Conservation (phyloP, 37 sponge, comb jelly and placozoan species). For the Haliclona indistincta region DNA sequence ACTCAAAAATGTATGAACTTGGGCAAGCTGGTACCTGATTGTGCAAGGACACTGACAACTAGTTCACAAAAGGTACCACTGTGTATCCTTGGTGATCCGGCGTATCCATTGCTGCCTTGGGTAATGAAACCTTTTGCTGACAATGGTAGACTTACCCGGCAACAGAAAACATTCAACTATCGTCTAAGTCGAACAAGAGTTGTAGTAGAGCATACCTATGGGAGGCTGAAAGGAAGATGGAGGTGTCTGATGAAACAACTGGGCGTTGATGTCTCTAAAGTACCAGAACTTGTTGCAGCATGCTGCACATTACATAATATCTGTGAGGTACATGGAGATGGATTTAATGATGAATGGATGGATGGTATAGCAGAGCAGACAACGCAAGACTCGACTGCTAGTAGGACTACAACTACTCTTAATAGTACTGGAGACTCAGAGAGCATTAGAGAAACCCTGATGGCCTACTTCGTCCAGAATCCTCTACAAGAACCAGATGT, state of each 20-base stretch:
- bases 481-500: too few relatives aligned
- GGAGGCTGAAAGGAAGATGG: constrained; percentile 44
- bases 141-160: constrained; percentile 1
- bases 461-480: not conserved
- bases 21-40: constrained; percentile 1
- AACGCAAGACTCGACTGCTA: too few relatives aligned
- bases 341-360: constrained; percentile 15
- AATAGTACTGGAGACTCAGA: not conserved
- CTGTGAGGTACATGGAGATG: constrained; percentile 17
- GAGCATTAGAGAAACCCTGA: not conserved
- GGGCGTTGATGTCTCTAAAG: not conserved
- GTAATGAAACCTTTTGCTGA: constrained; percentile 43
- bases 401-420: too few relatives aligned
- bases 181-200: constrained; percentile 20
- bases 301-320: constrained; percentile 37
- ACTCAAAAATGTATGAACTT: constrained; percentile 15
- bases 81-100: constrained; percentile 41
- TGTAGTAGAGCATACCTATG: constrained; percentile 33
- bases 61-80: constrained; percentile 10
- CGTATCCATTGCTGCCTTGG: constrained; percentile 52
- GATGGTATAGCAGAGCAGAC: not conserved
- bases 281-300: constrained; percentile 31
- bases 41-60: not conserved
- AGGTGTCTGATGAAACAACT: constrained; percentile 28
- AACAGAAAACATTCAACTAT: constrained; percentile 34